Conservation (phyloP, 2,113 vertebrate species). For the Barnardius zonarius region DNA sequence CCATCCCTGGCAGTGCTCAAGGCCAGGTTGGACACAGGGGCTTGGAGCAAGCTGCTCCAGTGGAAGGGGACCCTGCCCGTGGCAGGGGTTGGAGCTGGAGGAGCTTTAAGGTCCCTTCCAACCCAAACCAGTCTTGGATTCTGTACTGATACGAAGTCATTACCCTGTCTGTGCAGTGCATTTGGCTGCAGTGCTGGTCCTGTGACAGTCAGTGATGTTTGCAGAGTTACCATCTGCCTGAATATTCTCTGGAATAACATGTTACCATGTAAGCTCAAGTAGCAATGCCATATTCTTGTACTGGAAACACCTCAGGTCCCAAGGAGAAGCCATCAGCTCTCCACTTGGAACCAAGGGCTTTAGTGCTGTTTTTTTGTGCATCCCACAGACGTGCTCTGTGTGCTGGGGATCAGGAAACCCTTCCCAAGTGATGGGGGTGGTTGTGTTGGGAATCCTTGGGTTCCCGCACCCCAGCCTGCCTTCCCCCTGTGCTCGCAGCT, state of each 20-base stretch:
- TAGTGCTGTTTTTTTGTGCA: neutral
- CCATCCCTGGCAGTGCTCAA: too few relatives aligned
- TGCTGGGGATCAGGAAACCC: neutral
- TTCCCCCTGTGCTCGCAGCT: accelerated
- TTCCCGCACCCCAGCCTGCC: neutral
- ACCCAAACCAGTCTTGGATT: neutral
- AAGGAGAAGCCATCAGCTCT: neutral
- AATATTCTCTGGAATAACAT: neutral
- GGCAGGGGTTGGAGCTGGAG: too few relatives aligned
- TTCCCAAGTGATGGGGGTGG: neutral
- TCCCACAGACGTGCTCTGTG: neutral
- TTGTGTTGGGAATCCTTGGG: neutral
- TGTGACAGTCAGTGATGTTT: neutral
- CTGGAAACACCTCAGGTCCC: neutral
- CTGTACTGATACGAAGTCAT: neutral
- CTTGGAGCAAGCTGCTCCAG: too few relatives aligned
- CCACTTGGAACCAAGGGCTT: neutral
- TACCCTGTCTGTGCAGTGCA: neutral
- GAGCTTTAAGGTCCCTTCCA: neutral
- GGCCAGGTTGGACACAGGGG: too few relatives aligned
- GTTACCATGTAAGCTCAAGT: neutral
- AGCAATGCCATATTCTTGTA: neutral
- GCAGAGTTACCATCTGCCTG: neutral
- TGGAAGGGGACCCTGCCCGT: too few relatives aligned
- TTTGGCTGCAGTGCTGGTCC: neutral